These are phyloP conservation scores for Apeira syringaria DNA, from an alignment of 2,888 invertebrate genomes.

Conservation along the genomic window DNA sequence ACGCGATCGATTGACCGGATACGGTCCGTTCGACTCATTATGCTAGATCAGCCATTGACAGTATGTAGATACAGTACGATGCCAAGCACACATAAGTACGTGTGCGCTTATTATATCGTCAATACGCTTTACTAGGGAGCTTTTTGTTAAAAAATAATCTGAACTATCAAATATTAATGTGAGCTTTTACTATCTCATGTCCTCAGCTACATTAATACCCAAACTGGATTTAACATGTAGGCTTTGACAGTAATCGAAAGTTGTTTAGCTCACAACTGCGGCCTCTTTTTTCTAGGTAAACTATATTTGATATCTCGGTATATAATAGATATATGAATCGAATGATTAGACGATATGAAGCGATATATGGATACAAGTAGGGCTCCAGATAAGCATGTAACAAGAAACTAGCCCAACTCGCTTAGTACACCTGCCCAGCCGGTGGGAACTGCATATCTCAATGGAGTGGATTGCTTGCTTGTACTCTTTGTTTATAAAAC, in stretches of 20 bases:
- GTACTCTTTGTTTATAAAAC: slow-evolving; percentile 78
- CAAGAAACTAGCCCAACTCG: slow-evolving; percentile 43
- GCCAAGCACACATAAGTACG: not conserved
- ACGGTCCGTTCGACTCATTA: slow-evolving; percentile 47
- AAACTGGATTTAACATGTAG: slow-evolving; percentile 46
- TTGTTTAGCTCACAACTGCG: slow-evolving; percentile 53
- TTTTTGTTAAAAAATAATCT: too few species aligned
- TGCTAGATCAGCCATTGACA: slow-evolving; percentile 16
- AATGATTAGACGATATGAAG: too few species aligned
- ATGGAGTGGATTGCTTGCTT: slow-evolving; percentile 64
- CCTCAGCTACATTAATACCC: slow-evolving; percentile 41
- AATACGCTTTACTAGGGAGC: too few species aligned
- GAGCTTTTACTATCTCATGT: not conserved
- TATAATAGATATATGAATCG: too few species aligned
- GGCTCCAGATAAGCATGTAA: slow-evolving; percentile 48
- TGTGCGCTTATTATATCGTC: too few species aligned
- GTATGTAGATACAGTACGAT: not conserved
- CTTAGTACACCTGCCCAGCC: slow-evolving; percentile 65
- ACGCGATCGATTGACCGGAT: slow-evolving; percentile 64
- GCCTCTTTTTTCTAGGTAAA: slow-evolving; percentile 12
- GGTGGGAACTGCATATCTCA: slow-evolving; percentile 71
- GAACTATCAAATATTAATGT: not conserved
- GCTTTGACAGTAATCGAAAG: slow-evolving; percentile 53
- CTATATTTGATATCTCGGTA: too few species aligned
- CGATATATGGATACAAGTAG: too few species aligned